These are phyloP conservation scores for Stegophylla sp. DNA, from an alignment of 2,888 invertebrate genomes.

Conservation along the genomic window DNA sequence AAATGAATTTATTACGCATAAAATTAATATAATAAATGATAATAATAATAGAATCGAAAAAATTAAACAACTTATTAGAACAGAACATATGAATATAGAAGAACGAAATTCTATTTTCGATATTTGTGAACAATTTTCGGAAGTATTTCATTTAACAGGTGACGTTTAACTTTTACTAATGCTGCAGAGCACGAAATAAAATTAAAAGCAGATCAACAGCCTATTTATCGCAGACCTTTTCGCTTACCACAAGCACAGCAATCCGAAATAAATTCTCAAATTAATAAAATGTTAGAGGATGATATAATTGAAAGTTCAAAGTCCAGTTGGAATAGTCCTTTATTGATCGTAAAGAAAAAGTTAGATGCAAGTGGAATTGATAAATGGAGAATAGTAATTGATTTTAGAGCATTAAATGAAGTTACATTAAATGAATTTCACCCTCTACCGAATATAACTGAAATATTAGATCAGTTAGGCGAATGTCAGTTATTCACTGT, in stretches of 20 bases:
- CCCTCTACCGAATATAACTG: conserved; percentile 22
- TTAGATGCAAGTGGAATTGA: conserved; percentile 24
- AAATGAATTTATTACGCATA: too few relatives aligned
- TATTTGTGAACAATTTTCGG: too few relatives aligned
- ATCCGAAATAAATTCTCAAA: background rate
- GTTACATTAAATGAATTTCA: conserved; percentile 14
- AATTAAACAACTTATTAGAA: too few relatives aligned
- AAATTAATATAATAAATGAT: too few relatives aligned
- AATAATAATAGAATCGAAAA: too few relatives aligned
- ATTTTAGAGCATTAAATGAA: conserved; percentile 47
- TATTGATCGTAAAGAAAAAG: conserved; percentile 54
- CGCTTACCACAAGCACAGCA: background rate
- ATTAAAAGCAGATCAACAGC: background rate
- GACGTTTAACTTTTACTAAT: background rate
- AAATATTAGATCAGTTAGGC: background rate
- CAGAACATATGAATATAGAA: too few relatives aligned
- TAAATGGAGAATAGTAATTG: conserved; percentile 20
- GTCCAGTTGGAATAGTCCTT: conserved; percentile 28
- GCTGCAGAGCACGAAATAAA: conserved; percentile 3
- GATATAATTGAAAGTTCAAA: background rate
- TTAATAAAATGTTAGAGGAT: background rate
- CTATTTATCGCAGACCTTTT: background rate
- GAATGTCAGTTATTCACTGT: background rate
- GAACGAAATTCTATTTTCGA: too few relatives aligned
- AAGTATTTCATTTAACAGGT: too few relatives aligned